Base-by-base conservation (phyloP, 2,888 invertebrate genomes). In the Zhengitettix transpicula region DNA sequence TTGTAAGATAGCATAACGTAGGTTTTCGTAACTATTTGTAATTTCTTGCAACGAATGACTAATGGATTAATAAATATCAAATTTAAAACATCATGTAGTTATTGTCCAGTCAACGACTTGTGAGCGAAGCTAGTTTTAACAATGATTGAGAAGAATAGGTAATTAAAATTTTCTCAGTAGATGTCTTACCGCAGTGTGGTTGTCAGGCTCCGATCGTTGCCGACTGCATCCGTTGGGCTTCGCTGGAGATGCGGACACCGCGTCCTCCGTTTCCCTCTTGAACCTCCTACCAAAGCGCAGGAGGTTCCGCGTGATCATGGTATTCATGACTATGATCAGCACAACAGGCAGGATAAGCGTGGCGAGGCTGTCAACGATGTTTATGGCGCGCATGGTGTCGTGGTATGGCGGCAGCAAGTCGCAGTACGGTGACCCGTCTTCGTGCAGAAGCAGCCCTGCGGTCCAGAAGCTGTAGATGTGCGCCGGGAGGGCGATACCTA, bases 281-380 rank as follows among this genome's bases (percentile, higher is more conserved):
- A 77, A 76, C 53, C 72, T 69, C 52, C 72, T 71, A 52, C 75
- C 72, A 64, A 79, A 80, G 59, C 70, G 68, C 56, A 77, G 67
- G 47, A 80, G 68, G 65, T 77, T 78, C 52, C 76, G 70, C 52
- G 78, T 80, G 56, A 84, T 83, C 75, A 81, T 78, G 1, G 78
- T 73, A 67, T 84, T 84, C 78, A 84, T 81, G 54, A 78, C 75
- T 44, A 82, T 74, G 62, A 84, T 82, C 55, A 81, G 71, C 1
- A 78, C 69, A 47, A 82, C 74, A 0, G 84, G 84, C 11, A 79
- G 71, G 52, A 83, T 75, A n/a, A 84, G 72, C 1, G 83, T 81
- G 1, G 78, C 71, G n/a, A 82, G 69, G 40, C 78, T 80, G 70
- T 84, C 84, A 51, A 81, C 67, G 53, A 79, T 77, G 68, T 77